Base-by-base conservation (phyloP, 2,888 invertebrate genomes). In the Protophormia terraenovae region DNA sequence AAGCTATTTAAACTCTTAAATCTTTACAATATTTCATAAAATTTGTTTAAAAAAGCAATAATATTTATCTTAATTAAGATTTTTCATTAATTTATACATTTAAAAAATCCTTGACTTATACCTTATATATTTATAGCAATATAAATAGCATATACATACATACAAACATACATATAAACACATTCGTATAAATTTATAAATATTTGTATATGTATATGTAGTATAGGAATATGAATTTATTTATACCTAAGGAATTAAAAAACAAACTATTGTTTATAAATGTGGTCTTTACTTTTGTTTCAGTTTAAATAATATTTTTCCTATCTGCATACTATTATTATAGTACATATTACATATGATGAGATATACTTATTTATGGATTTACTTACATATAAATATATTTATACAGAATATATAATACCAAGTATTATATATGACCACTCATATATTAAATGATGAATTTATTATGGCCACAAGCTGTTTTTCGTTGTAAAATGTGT, bases 391-490 rank as follows among this genome's bases (percentile, higher is more conserved):
- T 10, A 55, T n/a, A 6, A 3, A 5, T n/a, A 27, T 27, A 29
- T n/a, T n/a, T 55, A 27, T 27, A 14, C 10, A 55, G n/a, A 14
- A n/a, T 50, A 12, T 22, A 7, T 3, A 16, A 12, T 41, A 3
- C 3, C 14, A 50, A 50, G 22, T 22, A 8, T 71, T 71, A 24
- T 41, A 45, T 72, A 29, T 14, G 29, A 58, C 58, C 72, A 62
- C 7, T 72, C 64, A 69, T 69, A 32, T 16, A 71, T 58, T 53
- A 67, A 83, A 73, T 78, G 73, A 75, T 83, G 69, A 69, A 79
- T 83, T 83, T 79, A 53, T 83, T 79, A 79, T 79, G 72, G 69
- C 67, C 60, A 50, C 81, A 67, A 53, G 81, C 81, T 50, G 47
- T 50, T 67, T 47, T 81, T 60, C 60, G 35, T 27, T 81, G 27